Conservation (phyloP, 1,140 invertebrate species). For the Macrocentrus cingulum region DNA sequence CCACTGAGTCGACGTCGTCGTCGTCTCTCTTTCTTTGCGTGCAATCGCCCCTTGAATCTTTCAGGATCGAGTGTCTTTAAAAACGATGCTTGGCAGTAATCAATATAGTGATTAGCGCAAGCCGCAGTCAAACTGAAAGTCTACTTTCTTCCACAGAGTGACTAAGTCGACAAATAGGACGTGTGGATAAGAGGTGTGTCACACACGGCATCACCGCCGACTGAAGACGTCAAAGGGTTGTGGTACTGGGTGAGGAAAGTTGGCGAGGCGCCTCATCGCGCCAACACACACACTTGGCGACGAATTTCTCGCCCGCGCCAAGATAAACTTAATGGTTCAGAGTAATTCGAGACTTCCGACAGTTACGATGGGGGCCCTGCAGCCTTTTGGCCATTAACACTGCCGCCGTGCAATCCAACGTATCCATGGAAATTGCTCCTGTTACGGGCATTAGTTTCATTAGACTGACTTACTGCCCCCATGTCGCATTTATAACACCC, state of each 20-base stretch:
- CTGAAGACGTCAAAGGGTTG: slow-evolving; percentile 14
- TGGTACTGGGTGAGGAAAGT: slow-evolving; percentile 25
- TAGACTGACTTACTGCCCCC: not conserved
- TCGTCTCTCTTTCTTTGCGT: not conserved
- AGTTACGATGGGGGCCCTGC: slow-evolving; percentile 21
- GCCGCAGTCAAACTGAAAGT: slow-evolving; percentile 2
- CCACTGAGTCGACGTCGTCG: slow-evolving; percentile 9
- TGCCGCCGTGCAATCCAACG: not conserved
- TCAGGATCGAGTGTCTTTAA: not conserved
- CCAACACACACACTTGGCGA: slow-evolving; percentile 33
- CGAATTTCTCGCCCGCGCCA: slow-evolving; percentile 35
- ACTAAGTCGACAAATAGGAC: not conserved
- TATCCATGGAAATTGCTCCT: not conserved
- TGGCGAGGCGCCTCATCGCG: slow-evolving; percentile 30
- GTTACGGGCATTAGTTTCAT: not conserved
- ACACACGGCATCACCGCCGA: not conserved
- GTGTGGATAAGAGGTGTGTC: not conserved
- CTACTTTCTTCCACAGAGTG: slow-evolving; percentile 6
- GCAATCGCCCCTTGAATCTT: slow-evolving; percentile 1
- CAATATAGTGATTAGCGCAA: not conserved
- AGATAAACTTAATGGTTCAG: slow-evolving; percentile 54
- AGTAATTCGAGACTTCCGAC: slow-evolving; percentile 34
- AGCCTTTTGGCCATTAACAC: slow-evolving; percentile 23
- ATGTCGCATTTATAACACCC: not conserved
- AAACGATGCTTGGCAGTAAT: not conserved